Evolutionary conservation across 1,140 invertebrate genomes (phyloP).

Genomic region (Bombus ignitus): DNA sequence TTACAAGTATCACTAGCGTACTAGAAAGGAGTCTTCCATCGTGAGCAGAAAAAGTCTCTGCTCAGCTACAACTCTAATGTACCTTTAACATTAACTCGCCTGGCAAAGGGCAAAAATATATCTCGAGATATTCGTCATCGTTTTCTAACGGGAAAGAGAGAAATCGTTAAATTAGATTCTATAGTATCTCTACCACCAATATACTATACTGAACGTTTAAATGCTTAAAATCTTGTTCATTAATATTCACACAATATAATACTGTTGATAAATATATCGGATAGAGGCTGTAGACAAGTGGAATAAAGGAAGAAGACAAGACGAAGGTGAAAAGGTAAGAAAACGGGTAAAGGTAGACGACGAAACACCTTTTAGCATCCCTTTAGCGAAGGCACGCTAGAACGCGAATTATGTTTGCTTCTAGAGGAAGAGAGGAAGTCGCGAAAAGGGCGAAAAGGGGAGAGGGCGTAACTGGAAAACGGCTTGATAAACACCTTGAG

Average conservation of each 20-base stretch:
- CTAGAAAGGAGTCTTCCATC: not conserved
- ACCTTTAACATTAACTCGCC: not conserved
- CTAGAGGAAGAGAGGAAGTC: not conserved
- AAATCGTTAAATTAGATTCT: not conserved
- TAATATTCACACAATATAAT: not conserved
- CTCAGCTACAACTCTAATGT: not conserved
- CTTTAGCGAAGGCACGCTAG: slow-evolving; percentile 7
- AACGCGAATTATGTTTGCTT: slow-evolving; percentile 59
- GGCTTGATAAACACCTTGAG: slow-evolving; percentile 76
- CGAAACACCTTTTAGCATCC: slow-evolving; percentile 7
- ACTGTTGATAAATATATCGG: not conserved
- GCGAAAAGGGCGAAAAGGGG: slow-evolving; percentile 44
- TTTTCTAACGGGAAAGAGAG: not conserved
- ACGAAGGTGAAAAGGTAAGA: not conserved
- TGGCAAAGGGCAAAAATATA: too few species aligned
- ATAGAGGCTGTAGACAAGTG: not conserved
- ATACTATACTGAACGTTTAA: not conserved
- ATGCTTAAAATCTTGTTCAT: too few species aligned
- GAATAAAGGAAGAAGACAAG: not conserved
- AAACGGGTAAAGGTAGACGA: not conserved
- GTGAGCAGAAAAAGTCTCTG: not conserved
- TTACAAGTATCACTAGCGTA: not conserved
- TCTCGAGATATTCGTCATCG: not conserved
- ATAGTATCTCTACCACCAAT: not conserved
- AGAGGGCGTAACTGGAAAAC: slow-evolving; percentile 74